phyloP scores from a whole-genome alignment of 2,888 invertebrate genomes.

The Lobophora halterata region DNA sequence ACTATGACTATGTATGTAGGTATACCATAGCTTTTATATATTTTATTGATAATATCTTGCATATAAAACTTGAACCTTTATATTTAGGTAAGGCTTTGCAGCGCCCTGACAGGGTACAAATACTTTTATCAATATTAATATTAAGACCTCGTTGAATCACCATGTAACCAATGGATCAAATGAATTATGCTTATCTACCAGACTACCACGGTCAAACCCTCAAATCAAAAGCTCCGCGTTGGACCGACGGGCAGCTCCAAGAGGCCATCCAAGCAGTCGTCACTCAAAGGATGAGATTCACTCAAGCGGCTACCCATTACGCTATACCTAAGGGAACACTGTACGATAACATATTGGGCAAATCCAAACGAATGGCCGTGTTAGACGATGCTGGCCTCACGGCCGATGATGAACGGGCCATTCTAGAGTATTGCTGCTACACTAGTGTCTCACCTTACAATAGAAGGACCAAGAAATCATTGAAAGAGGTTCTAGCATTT shows the following conservation, averaged over 20 bases:
- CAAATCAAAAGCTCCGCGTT: conserved; percentile 87
- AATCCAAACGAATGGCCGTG: conserved; percentile 88
- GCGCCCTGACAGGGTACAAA: too few relatives aligned
- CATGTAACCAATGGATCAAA: conserved; percentile 27
- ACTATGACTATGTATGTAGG: too few relatives aligned
- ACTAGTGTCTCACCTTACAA: conserved; percentile 86
- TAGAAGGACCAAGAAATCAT: conserved; percentile 85
- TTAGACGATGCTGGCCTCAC: conserved; percentile 85
- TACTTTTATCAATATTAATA: too few relatives aligned
- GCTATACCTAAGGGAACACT: conserved; percentile 89
- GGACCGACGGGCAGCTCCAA: conserved; percentile 87
- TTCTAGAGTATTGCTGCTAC: conserved; percentile 88
- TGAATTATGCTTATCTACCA: conserved; percentile 57
- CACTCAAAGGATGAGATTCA: conserved; percentile 88
- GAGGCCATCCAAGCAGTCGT: conserved; percentile 89
- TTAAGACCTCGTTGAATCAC: too few relatives aligned
- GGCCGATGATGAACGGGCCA: conserved; percentile 81
- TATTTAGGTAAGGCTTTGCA: too few relatives aligned
- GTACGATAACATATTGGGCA: conserved; percentile 89
- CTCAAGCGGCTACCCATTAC: conserved; percentile 86
- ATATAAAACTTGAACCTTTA: too few relatives aligned
- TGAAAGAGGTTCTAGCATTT: conserved; percentile 82
- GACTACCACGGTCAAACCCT: conserved; percentile 82
- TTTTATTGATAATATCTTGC: too few relatives aligned
- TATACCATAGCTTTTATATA: too few relatives aligned